These are phyloP conservation scores for Ficedula albicollis DNA, from an alignment of 2,797 vertebrate genomes.

Conservation along the genomic window DNA sequence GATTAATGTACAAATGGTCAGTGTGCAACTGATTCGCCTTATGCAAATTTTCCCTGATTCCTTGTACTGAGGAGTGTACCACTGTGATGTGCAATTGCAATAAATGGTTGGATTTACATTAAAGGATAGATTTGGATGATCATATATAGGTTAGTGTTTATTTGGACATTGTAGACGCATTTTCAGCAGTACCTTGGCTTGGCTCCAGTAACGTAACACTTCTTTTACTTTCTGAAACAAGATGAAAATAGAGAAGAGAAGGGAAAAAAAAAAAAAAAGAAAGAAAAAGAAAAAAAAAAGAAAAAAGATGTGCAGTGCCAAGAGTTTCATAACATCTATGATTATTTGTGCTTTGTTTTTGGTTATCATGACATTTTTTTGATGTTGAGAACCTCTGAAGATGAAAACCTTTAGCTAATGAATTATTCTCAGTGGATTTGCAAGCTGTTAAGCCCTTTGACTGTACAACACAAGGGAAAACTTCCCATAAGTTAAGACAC, in stretches of 20 bases:
- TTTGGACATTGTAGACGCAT: neutral
- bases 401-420: slow-evolving; percentile 21
- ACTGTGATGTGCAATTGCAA: neutral
- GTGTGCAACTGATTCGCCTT: neutral
- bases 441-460: slow-evolving; percentile 11
- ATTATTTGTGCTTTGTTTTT: slow-evolving; percentile 16
- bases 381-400: neutral
- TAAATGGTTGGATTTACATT: neutral
- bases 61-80: neutral
- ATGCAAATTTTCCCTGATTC: neutral
- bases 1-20: neutral
- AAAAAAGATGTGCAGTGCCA: neutral
- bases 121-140: neutral
- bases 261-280: neutral
- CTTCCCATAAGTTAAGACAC: neutral
- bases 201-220: neutral
- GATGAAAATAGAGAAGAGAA: neutral
- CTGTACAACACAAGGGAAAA: neutral
- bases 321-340: neutral
- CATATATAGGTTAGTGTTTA: neutral
- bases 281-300: neutral
- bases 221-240: neutral
- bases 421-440: slow-evolving; percentile 51
- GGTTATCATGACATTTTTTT: neutral
- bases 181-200: neutral